These are phyloP conservation scores for Coenonympha glycerion DNA, from an alignment of 2,888 invertebrate species.

Conservation along the genomic window DNA sequence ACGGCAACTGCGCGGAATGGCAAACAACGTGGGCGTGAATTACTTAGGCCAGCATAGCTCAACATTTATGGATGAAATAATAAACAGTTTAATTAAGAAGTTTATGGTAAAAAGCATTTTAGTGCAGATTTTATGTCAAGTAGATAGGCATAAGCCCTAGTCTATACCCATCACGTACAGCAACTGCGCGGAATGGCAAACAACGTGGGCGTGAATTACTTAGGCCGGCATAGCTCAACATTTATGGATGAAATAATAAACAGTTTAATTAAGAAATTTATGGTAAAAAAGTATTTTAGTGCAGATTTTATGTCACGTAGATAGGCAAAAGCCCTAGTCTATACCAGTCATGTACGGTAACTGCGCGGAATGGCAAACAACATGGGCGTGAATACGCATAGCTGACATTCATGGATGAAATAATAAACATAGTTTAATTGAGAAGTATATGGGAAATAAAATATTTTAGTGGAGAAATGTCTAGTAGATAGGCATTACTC, in stretches of 20 bases:
- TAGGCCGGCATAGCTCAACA: background rate
- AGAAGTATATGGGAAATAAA: too few species aligned
- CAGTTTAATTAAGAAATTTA: background rate
- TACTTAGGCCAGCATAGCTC: slow-evolving; percentile 9
- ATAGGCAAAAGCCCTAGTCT: too few species aligned
- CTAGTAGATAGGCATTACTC: too few species aligned
- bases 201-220: slow-evolving; percentile 30
- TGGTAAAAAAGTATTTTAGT: too few species aligned
- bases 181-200: slow-evolving; percentile 73
- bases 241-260: slow-evolving; percentile 1
- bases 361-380: slow-evolving; percentile 65
- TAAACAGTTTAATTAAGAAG: background rate
- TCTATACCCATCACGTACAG: slow-evolving; percentile 85
- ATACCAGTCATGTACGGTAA: slow-evolving; percentile 85
- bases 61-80: slow-evolving; percentile 1
- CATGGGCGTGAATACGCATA: slow-evolving; percentile 26
- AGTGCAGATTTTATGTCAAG: too few species aligned
- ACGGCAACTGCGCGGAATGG: slow-evolving; percentile 78
- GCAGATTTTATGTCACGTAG: too few species aligned
- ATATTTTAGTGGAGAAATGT: too few species aligned
- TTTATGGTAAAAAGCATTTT: too few species aligned
- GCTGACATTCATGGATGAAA: slow-evolving; percentile 1
- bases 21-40: slow-evolving; percentile 34
- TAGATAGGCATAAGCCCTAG: slow-evolving; percentile 71
- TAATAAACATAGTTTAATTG: background rate